phyloP scores from a whole-genome alignment of 2,888 invertebrate species.

The Tridacna crocea region DNA sequence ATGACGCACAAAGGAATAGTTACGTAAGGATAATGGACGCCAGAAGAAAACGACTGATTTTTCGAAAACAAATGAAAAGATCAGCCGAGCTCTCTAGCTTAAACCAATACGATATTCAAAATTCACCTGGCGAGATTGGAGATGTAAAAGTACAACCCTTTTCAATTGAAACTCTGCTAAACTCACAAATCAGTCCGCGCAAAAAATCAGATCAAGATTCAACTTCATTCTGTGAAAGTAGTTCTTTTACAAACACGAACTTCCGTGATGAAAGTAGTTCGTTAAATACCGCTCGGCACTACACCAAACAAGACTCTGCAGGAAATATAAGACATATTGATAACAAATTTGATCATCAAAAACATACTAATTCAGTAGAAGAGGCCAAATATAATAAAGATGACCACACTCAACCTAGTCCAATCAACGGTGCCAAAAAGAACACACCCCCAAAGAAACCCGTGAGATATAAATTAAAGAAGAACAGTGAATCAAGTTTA shows the following conservation, averaged over 20 bases:
- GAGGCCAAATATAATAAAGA: not conserved
- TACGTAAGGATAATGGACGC: slow-evolving; percentile 14
- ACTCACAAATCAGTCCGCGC: not conserved
- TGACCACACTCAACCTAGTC: not conserved
- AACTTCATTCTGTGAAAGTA: not conserved
- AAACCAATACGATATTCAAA: not conserved
- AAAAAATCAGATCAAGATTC: not conserved
- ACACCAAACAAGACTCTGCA: too few species aligned
- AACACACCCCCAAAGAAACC: slow-evolving; percentile 18
- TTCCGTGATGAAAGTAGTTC: not conserved
- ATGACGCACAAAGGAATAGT: not conserved
- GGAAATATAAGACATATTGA: too few species aligned
- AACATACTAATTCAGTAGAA: not conserved
- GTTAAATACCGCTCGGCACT: not conserved
- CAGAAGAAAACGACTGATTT: not conserved
- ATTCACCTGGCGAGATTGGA: not conserved
- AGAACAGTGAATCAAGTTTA: slow-evolving; percentile 16
- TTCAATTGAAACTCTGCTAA: not conserved
- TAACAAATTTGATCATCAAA: too few species aligned
- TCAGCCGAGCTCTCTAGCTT: not conserved
- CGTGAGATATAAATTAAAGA: slow-evolving; percentile 18
- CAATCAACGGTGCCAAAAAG: not conserved
- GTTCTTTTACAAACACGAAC: not conserved
- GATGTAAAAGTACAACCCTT: not conserved
- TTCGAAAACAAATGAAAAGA: slow-evolving; percentile 9